Evolutionary conservation across 2,888 invertebrate species (phyloP).

Genomic region (Serrognathus titanus): DNA sequence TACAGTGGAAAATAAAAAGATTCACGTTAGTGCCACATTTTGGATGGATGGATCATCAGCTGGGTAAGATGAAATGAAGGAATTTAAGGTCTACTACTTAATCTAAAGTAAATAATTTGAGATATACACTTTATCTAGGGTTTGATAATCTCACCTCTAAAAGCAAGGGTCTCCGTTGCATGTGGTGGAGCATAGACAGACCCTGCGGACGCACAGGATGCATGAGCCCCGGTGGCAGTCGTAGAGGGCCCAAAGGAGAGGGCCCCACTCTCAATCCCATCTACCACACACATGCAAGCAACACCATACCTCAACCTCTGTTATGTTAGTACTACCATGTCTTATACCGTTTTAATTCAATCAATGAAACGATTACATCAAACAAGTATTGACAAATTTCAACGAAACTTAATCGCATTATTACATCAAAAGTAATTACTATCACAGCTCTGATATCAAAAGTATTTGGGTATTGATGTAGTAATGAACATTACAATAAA

Average conservation of each 20-base stretch:
- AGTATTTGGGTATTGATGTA: conserved; percentile 1
- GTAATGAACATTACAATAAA: conserved; percentile 8
- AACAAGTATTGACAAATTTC: not conserved
- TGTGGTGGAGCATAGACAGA: conserved; percentile 41
- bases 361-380: not conserved
- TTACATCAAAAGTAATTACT: not conserved
- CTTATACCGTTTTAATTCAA: conserved; percentile 1
- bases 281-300: conserved; percentile 52
- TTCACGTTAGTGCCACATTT: no score
- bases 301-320: conserved; percentile 50
- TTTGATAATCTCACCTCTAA: conserved; percentile 69
- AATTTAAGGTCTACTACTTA: no score
- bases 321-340: conserved; percentile 26
- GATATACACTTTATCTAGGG: not conserved
- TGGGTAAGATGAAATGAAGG: no score
- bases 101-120: no score
- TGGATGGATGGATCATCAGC: no score
- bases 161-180: conserved; percentile 70
- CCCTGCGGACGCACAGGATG: conserved; percentile 52
- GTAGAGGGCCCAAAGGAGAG: conserved; percentile 38
- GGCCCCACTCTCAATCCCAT: conserved; percentile 49
- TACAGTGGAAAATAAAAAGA: no score
- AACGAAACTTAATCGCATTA: not conserved
- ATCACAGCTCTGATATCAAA: not conserved
- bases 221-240: conserved; percentile 46